Evolutionary conservation across 2,113 vertebrate species (phyloP), one percentile per base, ranked within the genome.

Genomic region (Chitala chitala): DNA sequence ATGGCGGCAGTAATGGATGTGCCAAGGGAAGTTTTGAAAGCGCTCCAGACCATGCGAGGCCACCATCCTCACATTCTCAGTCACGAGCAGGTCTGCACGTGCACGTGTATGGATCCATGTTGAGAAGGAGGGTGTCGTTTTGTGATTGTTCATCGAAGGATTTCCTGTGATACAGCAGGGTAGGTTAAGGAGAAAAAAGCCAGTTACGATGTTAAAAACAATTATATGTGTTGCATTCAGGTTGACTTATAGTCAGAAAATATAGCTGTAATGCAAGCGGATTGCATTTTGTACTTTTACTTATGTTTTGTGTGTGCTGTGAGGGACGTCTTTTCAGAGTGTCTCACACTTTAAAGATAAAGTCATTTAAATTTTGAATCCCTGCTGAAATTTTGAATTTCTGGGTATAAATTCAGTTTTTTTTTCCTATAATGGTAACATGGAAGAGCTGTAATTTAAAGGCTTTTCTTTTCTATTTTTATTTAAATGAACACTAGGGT

Each of bases 1-100:
- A 81, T 75, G 64, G 74, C n/a, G 59, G 79, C 53, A 77, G 71
- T 78, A 75, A 64, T 72, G 36, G 75, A 74, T 74, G 73, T 76
- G 69, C 71, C 53, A 38, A 73, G 24, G 66, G 54, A 61, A 55
- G 66, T 54, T 66, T 71, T 51, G 38, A 51, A 65, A 53, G 26
- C 15, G 36, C 15, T 51, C 7, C 44, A 64, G 66, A 31, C 58
- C 38, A 53, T 61, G 24, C 31, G 15, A 61, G n/a, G 42, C 15
- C 46, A 29, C 26, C 4, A 13, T 22, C 31, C 24, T 26, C 24
- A 33, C 33, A 24, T 33, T n/a, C 48, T 36, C 29, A 8, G 24
- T 68, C 42, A 26, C 42, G 22, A 26, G 64, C 12, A 26, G n/a
- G 42, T 31, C 22, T 68, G 22, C 1, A 1, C 24, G 44, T 63